Conservation (phyloP, 2,888 invertebrate species). For the Trichacis sp. region DNA sequence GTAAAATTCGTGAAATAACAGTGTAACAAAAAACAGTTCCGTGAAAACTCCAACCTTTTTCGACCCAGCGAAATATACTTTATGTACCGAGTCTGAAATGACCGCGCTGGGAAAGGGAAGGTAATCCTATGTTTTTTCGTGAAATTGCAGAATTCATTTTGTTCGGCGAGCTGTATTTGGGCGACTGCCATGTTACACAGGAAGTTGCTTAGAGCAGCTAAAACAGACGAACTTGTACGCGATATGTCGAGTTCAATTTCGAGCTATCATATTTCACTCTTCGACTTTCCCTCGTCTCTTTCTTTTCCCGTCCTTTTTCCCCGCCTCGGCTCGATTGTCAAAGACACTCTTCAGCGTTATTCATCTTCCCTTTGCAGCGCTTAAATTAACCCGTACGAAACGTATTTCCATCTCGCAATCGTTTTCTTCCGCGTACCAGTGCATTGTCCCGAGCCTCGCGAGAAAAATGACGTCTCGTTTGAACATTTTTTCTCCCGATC, state of each 20-base stretch:
- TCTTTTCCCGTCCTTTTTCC: not conserved
- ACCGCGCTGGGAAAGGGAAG: not conserved
- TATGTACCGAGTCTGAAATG: too few relatives aligned
- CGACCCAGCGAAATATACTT: too few relatives aligned
- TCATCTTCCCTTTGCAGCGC: not conserved
- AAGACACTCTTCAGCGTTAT: not conserved
- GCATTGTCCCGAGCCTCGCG: not conserved
- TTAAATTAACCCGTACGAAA: not conserved
- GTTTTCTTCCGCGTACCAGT: not conserved
- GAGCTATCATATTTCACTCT: slow-evolving; percentile 20
- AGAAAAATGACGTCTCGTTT: not conserved
- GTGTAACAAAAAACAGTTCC: too few relatives aligned
- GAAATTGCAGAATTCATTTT: slow-evolving; percentile 11
- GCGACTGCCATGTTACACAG: slow-evolving; percentile 14
- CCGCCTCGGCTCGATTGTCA: not conserved
- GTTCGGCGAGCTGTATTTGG: slow-evolving; percentile 7
- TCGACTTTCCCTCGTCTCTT: not conserved
- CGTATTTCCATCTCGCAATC: not conserved
- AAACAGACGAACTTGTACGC: slow-evolving; percentile 25
- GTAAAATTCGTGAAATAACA: too few relatives aligned
- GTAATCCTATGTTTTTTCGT: not conserved
- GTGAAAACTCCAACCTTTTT: too few relatives aligned
- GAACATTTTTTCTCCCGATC: not conserved
- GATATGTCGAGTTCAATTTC: slow-evolving; percentile 31
- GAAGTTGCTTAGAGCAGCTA: slow-evolving; percentile 19